A percentile compares a stretch with the other conserved stretches of the same genome.
phyloP scores from a whole-genome alignment of 2,888 invertebrate genomes.

The Chymomyza caudatula region DNA sequence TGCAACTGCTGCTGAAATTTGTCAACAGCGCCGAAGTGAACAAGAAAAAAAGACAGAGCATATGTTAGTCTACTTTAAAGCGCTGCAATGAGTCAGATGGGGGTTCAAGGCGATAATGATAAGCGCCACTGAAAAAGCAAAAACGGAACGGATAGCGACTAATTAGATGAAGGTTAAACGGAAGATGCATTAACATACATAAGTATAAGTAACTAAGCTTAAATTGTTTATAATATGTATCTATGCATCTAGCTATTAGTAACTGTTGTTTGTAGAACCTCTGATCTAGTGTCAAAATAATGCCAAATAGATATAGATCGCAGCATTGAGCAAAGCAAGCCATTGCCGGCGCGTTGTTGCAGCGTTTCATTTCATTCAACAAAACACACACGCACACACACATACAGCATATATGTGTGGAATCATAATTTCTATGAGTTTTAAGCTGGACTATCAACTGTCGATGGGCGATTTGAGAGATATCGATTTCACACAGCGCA shows the following conservation, averaged over 20 bases:
- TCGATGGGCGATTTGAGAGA: slow-evolving; percentile 4
- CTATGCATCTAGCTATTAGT: neutral
- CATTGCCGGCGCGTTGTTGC: neutral
- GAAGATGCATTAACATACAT: slow-evolving; percentile 46
- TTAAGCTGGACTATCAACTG: slow-evolving; percentile 4
- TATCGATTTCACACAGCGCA: slow-evolving; percentile 27
- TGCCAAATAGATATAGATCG: neutral
- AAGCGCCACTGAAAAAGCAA: slow-evolving; percentile 27
- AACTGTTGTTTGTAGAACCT: neutral
- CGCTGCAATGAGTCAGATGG: neutral
- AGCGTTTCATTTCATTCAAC: slow-evolving; percentile 15
- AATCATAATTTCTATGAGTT: slow-evolving; percentile 29
- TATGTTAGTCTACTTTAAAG: neutral
- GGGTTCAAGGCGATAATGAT: slow-evolving; percentile 5
- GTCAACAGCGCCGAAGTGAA: slow-evolving; percentile 14
- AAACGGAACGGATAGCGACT: slow-evolving; percentile 42
- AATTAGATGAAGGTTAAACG: slow-evolving; percentile 60
- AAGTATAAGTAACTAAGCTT: neutral
- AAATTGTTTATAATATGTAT: neutral
- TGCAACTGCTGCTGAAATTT: neutral
- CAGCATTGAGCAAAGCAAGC: neutral
- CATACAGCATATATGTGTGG: slow-evolving; percentile 19
- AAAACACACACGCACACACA: neutral
- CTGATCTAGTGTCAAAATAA: neutral
- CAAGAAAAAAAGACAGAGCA: neutral